These are phyloP conservation scores for Staurois parvus DNA, from an alignment of 2,797 vertebrate species.

Conservation along the genomic window DNA sequence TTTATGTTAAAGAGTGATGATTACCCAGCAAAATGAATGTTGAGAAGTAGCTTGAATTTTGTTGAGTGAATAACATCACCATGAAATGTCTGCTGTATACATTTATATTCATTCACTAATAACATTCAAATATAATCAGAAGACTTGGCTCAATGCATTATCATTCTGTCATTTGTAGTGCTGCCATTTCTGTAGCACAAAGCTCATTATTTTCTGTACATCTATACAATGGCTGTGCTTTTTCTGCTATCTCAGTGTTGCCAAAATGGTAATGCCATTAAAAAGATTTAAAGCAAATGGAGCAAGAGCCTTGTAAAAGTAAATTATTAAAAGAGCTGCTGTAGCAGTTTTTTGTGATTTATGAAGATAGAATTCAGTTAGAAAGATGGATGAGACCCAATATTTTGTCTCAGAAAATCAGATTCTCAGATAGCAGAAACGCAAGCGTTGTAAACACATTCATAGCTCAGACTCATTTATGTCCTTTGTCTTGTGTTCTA, in stretches of 20 bases:
- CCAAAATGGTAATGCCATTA: constrained; percentile 44
- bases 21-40: constrained; percentile 9
- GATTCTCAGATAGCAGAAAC: constrained; percentile 26
- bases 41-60: not conserved
- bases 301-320: constrained; percentile 20
- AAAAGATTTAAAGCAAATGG: constrained; percentile 42
- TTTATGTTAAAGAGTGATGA: not conserved
- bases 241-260: constrained; percentile 15
- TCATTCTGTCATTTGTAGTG: constrained; percentile 4
- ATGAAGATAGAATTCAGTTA: constrained; percentile 5
- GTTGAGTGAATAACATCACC: constrained; percentile 14
- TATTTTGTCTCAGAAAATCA: constrained; percentile 40
- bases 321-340: constrained; percentile 45
- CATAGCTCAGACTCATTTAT: not conserved
- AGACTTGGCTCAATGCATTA: not conserved
- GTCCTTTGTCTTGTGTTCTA: not conserved
- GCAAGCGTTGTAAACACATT: not conserved
- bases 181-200: constrained; percentile 24
- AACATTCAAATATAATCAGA: constrained; percentile 16
- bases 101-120: constrained; percentile 9
- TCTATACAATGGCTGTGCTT: constrained; percentile 17
- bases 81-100: not conserved
- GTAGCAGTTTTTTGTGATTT: constrained; percentile 29
- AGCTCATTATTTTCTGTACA: constrained; percentile 4
- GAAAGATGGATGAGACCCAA: constrained; percentile 11